Evolutionary conservation across 2,113 vertebrate genomes (phyloP), one percentile per base, ranked within the genome.

Genomic region (Prolemur simus): DNA sequence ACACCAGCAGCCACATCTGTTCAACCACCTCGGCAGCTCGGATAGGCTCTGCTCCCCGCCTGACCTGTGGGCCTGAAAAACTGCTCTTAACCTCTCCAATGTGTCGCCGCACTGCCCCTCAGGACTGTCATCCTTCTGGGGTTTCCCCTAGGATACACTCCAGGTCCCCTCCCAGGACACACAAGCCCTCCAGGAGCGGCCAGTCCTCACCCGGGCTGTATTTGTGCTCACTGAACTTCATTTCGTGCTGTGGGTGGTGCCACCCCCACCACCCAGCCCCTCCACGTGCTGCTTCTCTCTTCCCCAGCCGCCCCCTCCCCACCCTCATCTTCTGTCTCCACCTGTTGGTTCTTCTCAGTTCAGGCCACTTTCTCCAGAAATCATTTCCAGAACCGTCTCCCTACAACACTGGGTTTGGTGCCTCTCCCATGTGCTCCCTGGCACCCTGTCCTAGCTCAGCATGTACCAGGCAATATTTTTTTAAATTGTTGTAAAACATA

Each of bases 221-320:
- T n/a, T 17, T 74, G 39, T 3, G 1, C 12, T 2, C 52, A 9
- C 20, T 8, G 29, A 71, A 17, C 82, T 45, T 60, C 34, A 8
- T 23, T 45, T 6, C 1, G 6, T 14, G 54, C 11, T 11, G 1
- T 8, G 14, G 49, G 15, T 42, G 1, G 5, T 11, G 25, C 52
- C 29, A 23, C 3, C 11, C 47, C 18, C 13, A 20, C 29, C 86
- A 56, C 37, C 1, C 17, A 13, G 49, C 64, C 63, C 47, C n/a
- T 32, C 3, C 9, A 1, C 1, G 0, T 1, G 39, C 39, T 17
- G 12, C 20, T 37, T 25, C 34, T 56, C n/a, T 20, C 5, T 42
- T 23, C 10, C 73, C 20, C 32, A 2, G 23, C 73, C 15, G 18
- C 6, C 45, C 20, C 1, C 42, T 73, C 74, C 68, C 73, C 10